Percentiles rank a stretch among this genome's conserved stretches.
Conservation (phyloP, 2,113 vertebrate species). For the Lycaon pictus region DNA sequence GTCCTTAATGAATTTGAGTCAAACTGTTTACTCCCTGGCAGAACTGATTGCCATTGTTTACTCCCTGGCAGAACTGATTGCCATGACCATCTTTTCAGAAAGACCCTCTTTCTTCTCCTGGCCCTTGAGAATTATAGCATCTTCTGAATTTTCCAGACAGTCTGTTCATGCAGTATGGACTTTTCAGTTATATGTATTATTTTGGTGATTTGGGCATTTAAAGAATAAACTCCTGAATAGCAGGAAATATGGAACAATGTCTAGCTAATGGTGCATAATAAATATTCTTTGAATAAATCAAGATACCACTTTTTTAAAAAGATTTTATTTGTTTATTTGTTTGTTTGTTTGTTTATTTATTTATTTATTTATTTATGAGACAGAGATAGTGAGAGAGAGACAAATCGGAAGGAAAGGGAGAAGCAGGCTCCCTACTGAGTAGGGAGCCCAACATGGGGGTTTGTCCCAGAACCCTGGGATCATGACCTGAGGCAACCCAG, state of each 20-base stretch:
- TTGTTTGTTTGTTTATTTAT: too few relatives aligned
- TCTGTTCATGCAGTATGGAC: neutral
- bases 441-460: too few relatives aligned
- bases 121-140: neutral
- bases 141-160: neutral
- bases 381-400: too few relatives aligned
- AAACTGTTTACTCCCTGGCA: neutral
- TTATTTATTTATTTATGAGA: too few relatives aligned
- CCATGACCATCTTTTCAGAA: neutral
- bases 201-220: neutral
- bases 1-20: neutral
- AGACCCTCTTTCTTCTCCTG: neutral
- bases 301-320: neutral
- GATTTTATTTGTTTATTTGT: too few relatives aligned
- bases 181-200: neutral
- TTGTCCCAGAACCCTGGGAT: too few relatives aligned
- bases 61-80: neutral
- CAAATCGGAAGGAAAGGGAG: too few relatives aligned
- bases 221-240: neutral
- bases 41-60: neutral
- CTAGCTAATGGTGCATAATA: neutral
- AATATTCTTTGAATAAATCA: neutral
- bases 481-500: too few relatives aligned
- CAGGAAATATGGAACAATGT: neutral
- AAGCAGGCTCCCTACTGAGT: too few relatives aligned